Conservation (phyloP, 2,888 invertebrate genomes). For the Mantis religiosa region DNA sequence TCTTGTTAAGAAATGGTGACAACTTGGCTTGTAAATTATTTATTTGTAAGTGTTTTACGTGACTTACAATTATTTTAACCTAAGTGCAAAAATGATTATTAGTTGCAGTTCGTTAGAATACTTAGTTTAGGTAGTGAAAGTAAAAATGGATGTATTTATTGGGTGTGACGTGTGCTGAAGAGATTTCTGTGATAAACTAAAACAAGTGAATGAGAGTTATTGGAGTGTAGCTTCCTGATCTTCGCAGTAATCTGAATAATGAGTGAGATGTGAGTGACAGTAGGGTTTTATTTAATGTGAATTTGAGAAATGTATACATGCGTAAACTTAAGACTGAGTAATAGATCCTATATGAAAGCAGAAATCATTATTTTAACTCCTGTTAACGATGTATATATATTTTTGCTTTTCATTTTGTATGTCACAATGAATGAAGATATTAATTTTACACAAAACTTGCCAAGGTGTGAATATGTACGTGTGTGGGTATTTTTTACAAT, state of each 20-base stretch:
- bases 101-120: not conserved
- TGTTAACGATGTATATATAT: not conserved
- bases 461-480: not conserved
- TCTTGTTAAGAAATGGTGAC: not conserved
- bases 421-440: not conserved
- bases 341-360: not conserved
- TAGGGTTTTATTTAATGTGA: not conserved
- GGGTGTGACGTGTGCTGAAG: not conserved
- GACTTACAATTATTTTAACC: not conserved
- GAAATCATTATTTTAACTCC: not conserved
- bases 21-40: not conserved
- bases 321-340: not conserved
- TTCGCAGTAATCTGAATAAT: not conserved
- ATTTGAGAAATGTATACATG: not conserved
- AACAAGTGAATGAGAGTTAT: not conserved
- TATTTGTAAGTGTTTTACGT: not conserved
- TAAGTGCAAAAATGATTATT: not conserved
- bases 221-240: not conserved
- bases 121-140: not conserved
- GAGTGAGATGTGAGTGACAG: not conserved
- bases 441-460: not conserved
- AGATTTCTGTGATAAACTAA: not conserved
- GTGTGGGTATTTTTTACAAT: not conserved
- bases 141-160: not conserved
- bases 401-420: not conserved